These are phyloP conservation scores for Tringa solitaria DNA, from an alignment of 2,113 vertebrate genomes.

Conservation along the genomic window DNA sequence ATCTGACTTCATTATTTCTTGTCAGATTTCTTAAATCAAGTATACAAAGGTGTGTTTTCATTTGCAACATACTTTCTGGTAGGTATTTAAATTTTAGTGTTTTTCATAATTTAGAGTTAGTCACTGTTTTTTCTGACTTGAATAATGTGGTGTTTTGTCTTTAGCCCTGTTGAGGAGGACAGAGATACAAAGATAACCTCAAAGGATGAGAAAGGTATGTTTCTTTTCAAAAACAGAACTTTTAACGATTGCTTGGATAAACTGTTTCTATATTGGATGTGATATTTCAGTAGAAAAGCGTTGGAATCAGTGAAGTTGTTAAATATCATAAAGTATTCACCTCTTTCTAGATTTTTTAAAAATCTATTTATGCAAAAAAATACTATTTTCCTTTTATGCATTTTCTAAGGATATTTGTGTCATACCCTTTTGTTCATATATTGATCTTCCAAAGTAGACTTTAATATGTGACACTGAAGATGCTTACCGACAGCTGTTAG, in stretches of 20 bases:
- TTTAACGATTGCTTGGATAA: neutral
- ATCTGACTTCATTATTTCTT: slow-evolving; percentile 66
- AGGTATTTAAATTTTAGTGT: slow-evolving; percentile 75
- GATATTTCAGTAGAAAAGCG: neutral
- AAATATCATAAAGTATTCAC: neutral
- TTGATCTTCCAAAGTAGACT: neutral
- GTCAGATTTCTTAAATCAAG: slow-evolving; percentile 70
- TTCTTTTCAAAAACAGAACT: neutral
- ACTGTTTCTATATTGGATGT: neutral
- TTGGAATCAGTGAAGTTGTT: neutral
- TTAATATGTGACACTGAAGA: neutral
- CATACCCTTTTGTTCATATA: neutral
- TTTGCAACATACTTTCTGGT: slow-evolving; percentile 73
- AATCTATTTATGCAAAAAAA: neutral
- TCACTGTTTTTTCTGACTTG: slow-evolving; percentile 6
- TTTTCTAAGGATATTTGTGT: neutral
- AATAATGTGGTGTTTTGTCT: slow-evolving; percentile 77
- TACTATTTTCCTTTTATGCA: neutral
- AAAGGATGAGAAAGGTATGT: slow-evolving; percentile 93
- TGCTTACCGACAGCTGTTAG: neutral
- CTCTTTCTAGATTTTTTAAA: neutral
- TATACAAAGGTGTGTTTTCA: slow-evolving; percentile 8
- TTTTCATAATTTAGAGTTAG: neutral
- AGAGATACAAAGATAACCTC: slow-evolving; percentile 80
- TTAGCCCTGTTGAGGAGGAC: slow-evolving; percentile 84